These are phyloP conservation scores for Rhagonycha fulva DNA, from an alignment of 2,888 invertebrate genomes.

Conservation along the genomic window DNA sequence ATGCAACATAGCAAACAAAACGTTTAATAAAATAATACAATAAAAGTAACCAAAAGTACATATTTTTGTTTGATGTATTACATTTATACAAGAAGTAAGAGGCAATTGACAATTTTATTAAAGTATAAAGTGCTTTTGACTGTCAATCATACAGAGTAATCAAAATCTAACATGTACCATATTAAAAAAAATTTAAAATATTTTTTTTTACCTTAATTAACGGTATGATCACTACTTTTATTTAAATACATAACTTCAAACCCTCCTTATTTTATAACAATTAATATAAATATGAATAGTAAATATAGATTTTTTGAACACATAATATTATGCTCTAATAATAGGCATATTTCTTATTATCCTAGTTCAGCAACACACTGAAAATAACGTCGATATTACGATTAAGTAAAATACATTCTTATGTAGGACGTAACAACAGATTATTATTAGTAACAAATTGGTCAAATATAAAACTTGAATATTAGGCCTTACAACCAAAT, in stretches of 20 bases:
- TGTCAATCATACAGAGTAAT: background rate
- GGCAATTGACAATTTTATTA: too few species aligned
- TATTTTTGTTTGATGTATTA: background rate
- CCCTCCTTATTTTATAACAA: background rate
- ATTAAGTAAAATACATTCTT: background rate
- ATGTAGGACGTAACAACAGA: background rate
- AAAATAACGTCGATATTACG: background rate
- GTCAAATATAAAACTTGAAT: conserved; percentile 2
- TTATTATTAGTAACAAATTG: background rate
- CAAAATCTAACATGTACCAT: background rate
- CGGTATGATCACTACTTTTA: background rate
- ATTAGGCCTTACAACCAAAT: background rate
- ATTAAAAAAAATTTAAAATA: background rate
- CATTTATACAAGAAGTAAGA: background rate
- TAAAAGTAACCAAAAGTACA: background rate
- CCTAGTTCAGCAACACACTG: background rate
- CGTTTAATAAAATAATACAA: background rate
- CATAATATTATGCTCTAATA: background rate
- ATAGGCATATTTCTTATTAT: background rate
- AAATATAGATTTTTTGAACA: background rate
- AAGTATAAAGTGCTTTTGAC: background rate
- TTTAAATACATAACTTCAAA: background rate
- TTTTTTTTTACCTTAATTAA: background rate
- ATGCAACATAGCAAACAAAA: background rate
- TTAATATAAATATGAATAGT: background rate